These are phyloP conservation scores for Donacobius atricapilla DNA, from an alignment of 2,113 vertebrate species.

Conservation along the genomic window DNA sequence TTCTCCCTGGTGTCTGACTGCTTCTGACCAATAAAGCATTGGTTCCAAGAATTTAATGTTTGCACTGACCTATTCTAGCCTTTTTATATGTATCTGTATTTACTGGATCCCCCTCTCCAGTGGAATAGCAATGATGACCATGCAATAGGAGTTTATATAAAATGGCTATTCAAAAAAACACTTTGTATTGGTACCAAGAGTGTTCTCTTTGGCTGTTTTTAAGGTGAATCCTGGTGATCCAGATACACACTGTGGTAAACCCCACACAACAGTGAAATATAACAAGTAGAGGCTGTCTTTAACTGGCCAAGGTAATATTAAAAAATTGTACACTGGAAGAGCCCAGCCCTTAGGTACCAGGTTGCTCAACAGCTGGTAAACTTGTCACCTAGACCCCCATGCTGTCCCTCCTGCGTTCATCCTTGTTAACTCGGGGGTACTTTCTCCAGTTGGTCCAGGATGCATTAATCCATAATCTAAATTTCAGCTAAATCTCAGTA, in stretches of 20 bases:
- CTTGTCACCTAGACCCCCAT: rapidly evolving
- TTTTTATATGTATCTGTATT: background rate
- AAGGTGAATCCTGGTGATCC: background rate
- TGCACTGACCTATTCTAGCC: background rate
- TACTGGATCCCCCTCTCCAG: background rate
- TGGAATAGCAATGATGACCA: background rate
- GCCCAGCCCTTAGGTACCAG: background rate
- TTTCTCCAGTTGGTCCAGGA: background rate
- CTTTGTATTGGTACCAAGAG: background rate
- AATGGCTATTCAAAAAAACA: background rate
- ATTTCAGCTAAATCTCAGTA: background rate
- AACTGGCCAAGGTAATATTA: background rate
- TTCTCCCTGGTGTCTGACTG: background rate
- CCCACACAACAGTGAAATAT: background rate
- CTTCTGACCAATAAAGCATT: background rate
- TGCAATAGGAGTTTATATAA: background rate
- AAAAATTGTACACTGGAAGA: background rate
- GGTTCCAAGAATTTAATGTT: background rate
- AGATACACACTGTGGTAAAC: background rate
- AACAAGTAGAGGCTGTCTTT: background rate
- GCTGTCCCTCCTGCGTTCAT: background rate
- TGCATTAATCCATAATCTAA: background rate
- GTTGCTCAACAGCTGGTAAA: background rate
- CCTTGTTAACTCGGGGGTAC: background rate
- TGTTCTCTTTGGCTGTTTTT: background rate